Evolutionary conservation across 2,888 invertebrate genomes (phyloP), one percentile per base, ranked within the genome.

Genomic region (Agrilus cyanescens): DNA sequence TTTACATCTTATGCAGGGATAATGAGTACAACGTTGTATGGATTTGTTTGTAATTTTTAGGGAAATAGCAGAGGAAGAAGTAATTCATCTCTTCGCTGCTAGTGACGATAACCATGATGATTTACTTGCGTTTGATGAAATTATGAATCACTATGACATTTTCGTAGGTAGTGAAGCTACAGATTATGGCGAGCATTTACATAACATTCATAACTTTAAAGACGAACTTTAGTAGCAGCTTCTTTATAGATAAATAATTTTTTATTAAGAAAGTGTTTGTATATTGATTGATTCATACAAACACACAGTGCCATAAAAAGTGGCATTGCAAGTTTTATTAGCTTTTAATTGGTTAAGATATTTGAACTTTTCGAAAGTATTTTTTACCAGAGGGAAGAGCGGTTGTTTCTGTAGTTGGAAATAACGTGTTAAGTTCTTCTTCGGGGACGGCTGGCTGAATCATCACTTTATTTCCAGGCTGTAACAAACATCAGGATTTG

Each of bases 101-200:
- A 80, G 90, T 1, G 94, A 94, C 65, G 85, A 86, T 53, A 80
- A 94, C 67, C 81, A 82, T 58, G 87, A 94, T 63, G 79, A 82
- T 54, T 63, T 78, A 46, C 70, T 95, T 31, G 78, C 83, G 2
- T 86, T 81, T 65, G 72, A 77, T 2, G 95, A 95, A 72, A 76
- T 95, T 36, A 65, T 91, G 0, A 74, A 77, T 1, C 87, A 91
- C 61, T 84, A 93, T 63, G 84, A 88, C 50, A 76, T 80, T 40
- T 95, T 95, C 70, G 94, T 94, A 4, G 93, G 94, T 40, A 89
- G 89, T 60, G 91, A 94, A 69, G 90, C 84, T 5, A 86, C 90
- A 1, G 87, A 88, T 68, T 87, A 85, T 66, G 90, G 88, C 12
- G 82, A 85, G 59, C 86, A 89, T 62, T 70, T 89, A 46, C 78